Evolutionary conservation across 2,797 vertebrate species (phyloP), one percentile per base, ranked within the genome.

Genomic region (Phalloptychus januarius): DNA sequence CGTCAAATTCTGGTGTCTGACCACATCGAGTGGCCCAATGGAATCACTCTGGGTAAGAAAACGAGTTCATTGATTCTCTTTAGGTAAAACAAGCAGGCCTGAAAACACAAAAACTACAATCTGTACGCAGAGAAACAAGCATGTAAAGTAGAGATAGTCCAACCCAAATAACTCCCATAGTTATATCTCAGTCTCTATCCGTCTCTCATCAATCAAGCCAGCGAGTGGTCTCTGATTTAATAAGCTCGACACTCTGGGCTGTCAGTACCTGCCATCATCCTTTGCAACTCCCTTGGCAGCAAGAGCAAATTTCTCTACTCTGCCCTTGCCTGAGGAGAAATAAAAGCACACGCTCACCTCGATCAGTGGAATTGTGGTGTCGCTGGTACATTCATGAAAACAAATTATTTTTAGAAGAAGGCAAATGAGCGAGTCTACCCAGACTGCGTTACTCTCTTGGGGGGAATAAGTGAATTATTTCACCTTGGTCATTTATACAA

Each of bases 11-110:
- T 99, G 88, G 98, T 99, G 80, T 97, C 95, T 0, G 96, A 99
- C 81, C 95, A 97, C 86, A 99, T 99, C 0, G 98, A 99, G 89
- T 99, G 98, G 98, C 98, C 98, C 78, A 99, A 99, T 2, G 98
- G 98, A 84, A 99, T 99, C 91, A 96, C 97, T 0, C 94, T 99
- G 11, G 98, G 98, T 99, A 95, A 97, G 91, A 11, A 76, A 73
- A 58, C 23, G 16, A 2, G 2, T 8, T 50, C 63, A 65, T 36
- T 10, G 31, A 40, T 72, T 13, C 23, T 11, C 20, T 16, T 48
- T 12, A 72, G 74, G 16, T 12, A 75, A 80, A 80, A 76, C 70
- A 74, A 69, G 78, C 78, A 61, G 28, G 4, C 46, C 36, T 63
- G 28, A 11, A 85, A 76, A 70, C n/a, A 71, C 42, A 45, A 46